These are phyloP conservation scores for Eueremaeus valkanovi DNA, from an alignment of 2,888 invertebrate species.

Conservation along the genomic window DNA sequence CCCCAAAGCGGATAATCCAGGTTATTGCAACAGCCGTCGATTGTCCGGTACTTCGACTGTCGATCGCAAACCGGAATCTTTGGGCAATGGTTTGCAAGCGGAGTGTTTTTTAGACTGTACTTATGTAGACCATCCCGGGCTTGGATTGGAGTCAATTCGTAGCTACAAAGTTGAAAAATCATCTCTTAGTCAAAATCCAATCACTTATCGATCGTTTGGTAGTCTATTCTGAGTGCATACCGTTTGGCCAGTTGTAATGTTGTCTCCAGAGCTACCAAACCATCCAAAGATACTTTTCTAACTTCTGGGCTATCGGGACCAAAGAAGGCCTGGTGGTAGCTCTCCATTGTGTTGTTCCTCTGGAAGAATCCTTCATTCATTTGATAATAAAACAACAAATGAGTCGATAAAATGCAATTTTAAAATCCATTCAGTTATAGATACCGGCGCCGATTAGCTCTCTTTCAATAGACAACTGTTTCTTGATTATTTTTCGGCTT, in stretches of 20 bases:
- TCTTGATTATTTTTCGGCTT: neutral
- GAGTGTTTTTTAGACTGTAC: conserved; percentile 51
- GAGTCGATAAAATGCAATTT: neutral
- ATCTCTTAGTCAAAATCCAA: neutral
- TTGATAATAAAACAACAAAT: neutral
- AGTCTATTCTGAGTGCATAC: no score
- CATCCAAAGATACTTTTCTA: conserved; percentile 41
- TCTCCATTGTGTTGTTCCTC: conserved; percentile 42
- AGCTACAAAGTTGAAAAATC: neutral
- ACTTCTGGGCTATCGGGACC: conserved; percentile 42
- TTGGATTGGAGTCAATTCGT: conserved; percentile 32
- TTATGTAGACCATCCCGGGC: conserved; percentile 41
- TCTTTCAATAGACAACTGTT: conserved; percentile 26
- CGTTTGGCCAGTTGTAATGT: conserved; percentile 42
- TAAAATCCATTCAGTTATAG: neutral
- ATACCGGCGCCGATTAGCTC: conserved; percentile 37
- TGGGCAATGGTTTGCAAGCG: conserved; percentile 53
- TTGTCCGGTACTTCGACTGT: conserved; percentile 64
- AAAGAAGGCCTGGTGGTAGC: conserved; percentile 46
- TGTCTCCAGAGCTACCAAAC: conserved; percentile 45
- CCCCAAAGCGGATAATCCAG: conserved; percentile 71
- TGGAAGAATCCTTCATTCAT: conserved; percentile 34
- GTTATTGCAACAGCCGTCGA: conserved; percentile 88
- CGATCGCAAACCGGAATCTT: conserved; percentile 54
- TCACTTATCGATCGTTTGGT: no score